These are phyloP conservation scores for Drosophila tsacasi DNA, from an alignment of 1,140 invertebrate species.

Conservation along the genomic window DNA sequence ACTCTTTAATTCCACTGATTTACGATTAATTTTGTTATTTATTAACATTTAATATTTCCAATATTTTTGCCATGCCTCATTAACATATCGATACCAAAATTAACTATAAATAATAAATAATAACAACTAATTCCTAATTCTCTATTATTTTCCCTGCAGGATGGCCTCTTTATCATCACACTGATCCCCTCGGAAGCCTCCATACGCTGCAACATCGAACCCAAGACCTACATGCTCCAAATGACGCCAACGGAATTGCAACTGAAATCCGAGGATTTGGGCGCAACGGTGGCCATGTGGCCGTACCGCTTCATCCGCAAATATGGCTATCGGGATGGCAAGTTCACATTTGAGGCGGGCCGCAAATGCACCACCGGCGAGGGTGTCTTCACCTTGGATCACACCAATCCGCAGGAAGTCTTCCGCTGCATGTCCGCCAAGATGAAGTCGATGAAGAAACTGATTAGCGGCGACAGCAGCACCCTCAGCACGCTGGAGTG, in stretches of 20 bases:
- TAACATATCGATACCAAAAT: neutral
- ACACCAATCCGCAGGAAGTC: constrained; percentile 92
- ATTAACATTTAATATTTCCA: neutral
- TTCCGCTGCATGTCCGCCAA: constrained; percentile 91
- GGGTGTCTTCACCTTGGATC: constrained; percentile 92
- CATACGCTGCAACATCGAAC: constrained; percentile 89
- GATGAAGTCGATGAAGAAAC: constrained; percentile 94
- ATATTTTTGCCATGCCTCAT: too few species aligned
- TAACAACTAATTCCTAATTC: neutral
- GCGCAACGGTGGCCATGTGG: constrained; percentile 91
- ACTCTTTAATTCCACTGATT: neutral
- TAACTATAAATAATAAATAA: neutral
- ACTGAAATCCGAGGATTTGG: constrained; percentile 88
- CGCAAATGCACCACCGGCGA: constrained; percentile 94
- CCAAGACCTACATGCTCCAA: constrained; percentile 90
- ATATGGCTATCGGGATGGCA: constrained; percentile 93
- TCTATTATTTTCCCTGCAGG: constrained; percentile 63
- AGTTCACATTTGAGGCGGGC: constrained; percentile 96
- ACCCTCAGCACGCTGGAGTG: constrained; percentile 88
- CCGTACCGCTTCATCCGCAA: constrained; percentile 93
- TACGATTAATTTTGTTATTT: neutral
- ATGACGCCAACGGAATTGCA: constrained; percentile 91
- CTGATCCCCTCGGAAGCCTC: constrained; percentile 92
- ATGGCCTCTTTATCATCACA: constrained; percentile 92
- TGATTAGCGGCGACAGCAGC: constrained; percentile 88